Conservation (phyloP, 2,888 invertebrate species). For the Oasisia sp. region DNA sequence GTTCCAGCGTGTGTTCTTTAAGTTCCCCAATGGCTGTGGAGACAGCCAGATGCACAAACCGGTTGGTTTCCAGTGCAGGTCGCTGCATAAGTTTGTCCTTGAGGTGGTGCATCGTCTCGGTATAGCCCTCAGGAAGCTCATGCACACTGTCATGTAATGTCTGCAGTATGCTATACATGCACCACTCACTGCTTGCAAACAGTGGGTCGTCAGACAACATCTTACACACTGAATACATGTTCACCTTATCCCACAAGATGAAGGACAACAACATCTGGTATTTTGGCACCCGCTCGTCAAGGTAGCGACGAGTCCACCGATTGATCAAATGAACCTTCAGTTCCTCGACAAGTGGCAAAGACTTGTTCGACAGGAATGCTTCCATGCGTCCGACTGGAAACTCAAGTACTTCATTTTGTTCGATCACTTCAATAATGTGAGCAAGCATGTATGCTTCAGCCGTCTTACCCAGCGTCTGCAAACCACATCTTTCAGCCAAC, state of each 20-base stretch:
- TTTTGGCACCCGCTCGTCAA: conserved; percentile 69
- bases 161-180: conserved; percentile 71
- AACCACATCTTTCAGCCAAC: conserved; percentile 72
- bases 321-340: conserved; percentile 68
- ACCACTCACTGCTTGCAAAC: conserved; percentile 71
- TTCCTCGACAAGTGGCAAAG: conserved; percentile 60
- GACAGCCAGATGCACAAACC: conserved; percentile 14
- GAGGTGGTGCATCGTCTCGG: conserved; percentile 47
- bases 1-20: not conserved
- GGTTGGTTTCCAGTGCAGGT: not conserved
- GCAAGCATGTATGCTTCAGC: conserved; percentile 69
- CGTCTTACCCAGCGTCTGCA: conserved; percentile 71
- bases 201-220: conserved; percentile 72
- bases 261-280: conserved; percentile 69
- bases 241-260: conserved; percentile 56
- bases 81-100: conserved; percentile 40
- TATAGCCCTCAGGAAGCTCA: conserved; percentile 53
- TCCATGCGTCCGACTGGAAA: conserved; percentile 68
- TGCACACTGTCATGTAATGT: conserved; percentile 68
- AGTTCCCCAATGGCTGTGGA: conserved; percentile 6
- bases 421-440: conserved; percentile 68
- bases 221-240: conserved; percentile 62
- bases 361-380: conserved; percentile 70
- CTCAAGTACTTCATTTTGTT: conserved; percentile 70
- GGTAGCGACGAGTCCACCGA: conserved; percentile 71